These are phyloP conservation scores for Pseudobourletiella spinata DNA, from an alignment of 1,140 invertebrate genomes.

Conservation along the genomic window DNA sequence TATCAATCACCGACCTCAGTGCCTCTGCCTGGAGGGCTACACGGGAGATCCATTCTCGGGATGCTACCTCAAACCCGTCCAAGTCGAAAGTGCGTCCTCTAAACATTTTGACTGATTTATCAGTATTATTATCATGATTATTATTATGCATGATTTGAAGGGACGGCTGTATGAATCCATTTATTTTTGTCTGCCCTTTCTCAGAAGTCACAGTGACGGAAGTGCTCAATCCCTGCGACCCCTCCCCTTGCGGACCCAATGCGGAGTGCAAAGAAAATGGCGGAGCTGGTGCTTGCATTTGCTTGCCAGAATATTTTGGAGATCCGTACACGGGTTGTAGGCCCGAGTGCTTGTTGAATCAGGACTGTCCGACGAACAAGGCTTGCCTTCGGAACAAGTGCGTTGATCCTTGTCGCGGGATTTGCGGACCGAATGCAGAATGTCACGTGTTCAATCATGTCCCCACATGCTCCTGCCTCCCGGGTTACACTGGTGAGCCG, in stretches of 20 bases:
- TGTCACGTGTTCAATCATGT: slow-evolving; percentile 59
- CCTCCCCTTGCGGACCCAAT: slow-evolving; percentile 70
- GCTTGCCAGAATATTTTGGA: slow-evolving; percentile 43
- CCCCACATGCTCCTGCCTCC: slow-evolving; percentile 60
- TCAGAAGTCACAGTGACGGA: slow-evolving; percentile 16
- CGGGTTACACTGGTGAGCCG: slow-evolving; percentile 62
- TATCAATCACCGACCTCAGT: slow-evolving; percentile 54
- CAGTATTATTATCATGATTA: slow-evolving; percentile 56
- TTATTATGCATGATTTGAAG: slow-evolving; percentile 50
- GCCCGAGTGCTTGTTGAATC: slow-evolving; percentile 39
- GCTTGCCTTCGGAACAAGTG: slow-evolving; percentile 73
- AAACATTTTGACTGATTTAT: slow-evolving; percentile 44
- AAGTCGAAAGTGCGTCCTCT: background rate
- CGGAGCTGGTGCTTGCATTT: slow-evolving; percentile 49
- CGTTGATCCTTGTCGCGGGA: slow-evolving; percentile 55
- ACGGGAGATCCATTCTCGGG: slow-evolving; percentile 60
- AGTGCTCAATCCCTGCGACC: slow-evolving; percentile 60
- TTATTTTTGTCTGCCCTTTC: background rate
- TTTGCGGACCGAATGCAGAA: slow-evolving; percentile 32
- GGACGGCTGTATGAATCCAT: slow-evolving; percentile 55
- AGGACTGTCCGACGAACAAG: slow-evolving; percentile 56
- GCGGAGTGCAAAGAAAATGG: slow-evolving; percentile 66
- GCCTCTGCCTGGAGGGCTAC: slow-evolving; percentile 55
- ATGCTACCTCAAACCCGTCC: slow-evolving; percentile 45
- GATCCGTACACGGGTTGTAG: slow-evolving; percentile 49